Conservation (phyloP, 2,797 vertebrate species). For the Pterois miles region DNA sequence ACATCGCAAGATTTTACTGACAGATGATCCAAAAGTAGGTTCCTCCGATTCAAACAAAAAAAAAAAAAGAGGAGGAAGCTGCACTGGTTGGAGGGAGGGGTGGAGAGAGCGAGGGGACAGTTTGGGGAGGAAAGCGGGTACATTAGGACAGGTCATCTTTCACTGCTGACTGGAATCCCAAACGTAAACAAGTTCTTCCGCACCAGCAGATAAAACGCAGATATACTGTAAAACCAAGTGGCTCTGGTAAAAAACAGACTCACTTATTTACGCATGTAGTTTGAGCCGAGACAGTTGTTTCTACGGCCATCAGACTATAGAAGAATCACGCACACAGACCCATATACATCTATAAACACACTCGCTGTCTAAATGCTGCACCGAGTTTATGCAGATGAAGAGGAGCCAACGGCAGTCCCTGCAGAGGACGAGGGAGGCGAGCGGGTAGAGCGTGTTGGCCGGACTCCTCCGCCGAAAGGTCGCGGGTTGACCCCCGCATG, state of each 20-base stretch:
- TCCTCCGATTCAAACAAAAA: neutral
- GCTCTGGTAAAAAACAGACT: conserved; percentile 50
- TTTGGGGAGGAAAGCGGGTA: conserved; percentile 75
- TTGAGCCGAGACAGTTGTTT: conserved; percentile 15
- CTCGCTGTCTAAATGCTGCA: neutral
- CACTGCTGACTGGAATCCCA: conserved; percentile 74
- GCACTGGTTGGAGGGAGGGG: neutral
- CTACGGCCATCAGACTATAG: neutral
- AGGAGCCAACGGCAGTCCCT: conserved; percentile 9
- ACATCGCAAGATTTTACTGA: neutral
- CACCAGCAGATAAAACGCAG: conserved; percentile 77
- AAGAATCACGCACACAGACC: neutral
- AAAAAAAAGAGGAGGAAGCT: neutral
- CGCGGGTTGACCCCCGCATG: conserved; percentile 54
- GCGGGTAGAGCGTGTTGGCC: conserved; percentile 22
- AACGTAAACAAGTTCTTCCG: conserved; percentile 78
- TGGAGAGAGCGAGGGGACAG: conserved; percentile 58
- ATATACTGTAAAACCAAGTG: conserved; percentile 65
- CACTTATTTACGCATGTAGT: conserved; percentile 17
- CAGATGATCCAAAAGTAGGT: neutral
- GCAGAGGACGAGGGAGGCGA: neutral
- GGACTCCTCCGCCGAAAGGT: conserved; percentile 48
- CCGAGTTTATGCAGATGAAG: neutral
- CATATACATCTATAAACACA: neutral
- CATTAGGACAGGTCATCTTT: conserved; percentile 77